A percentile compares a stretch with the other conserved stretches of the same genome.
These are phyloP conservation scores for Mesoligia furuncula DNA, from an alignment of 2,888 invertebrate species.

Conservation along the genomic window DNA sequence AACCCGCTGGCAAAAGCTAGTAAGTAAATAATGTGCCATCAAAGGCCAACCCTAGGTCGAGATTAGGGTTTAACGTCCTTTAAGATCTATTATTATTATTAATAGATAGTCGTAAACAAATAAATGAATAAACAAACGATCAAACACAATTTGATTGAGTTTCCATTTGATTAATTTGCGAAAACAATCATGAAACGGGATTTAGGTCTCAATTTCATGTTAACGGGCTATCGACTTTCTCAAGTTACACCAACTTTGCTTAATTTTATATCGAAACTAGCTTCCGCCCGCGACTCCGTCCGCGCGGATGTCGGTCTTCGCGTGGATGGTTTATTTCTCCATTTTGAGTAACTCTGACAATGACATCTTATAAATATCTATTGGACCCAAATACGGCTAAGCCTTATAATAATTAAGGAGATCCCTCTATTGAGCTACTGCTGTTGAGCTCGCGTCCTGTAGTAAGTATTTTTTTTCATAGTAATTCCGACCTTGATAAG, in stretches of 20 bases:
- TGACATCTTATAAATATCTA: too few species aligned
- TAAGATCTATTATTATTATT: conserved; percentile 17
- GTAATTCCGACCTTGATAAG: too few species aligned
- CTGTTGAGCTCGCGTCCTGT: too few species aligned
- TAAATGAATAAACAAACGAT: not conserved
- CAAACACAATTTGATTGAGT: conserved; percentile 23
- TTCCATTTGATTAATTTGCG: conserved; percentile 40
- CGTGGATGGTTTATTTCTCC: too few species aligned
- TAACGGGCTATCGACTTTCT: conserved; percentile 2
- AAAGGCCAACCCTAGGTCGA: conserved; percentile 12
- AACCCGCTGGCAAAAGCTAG: not conserved
- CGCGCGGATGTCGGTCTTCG: too few species aligned
- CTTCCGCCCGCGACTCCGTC: too few species aligned
- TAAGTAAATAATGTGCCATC: not conserved
- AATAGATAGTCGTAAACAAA: conserved; percentile 26
- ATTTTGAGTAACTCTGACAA: too few species aligned
- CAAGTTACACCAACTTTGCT: not conserved
- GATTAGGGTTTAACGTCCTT: conserved; percentile 2
- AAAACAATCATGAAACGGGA: conserved; percentile 24
- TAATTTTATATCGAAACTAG: not conserved
- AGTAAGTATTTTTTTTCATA: too few species aligned
- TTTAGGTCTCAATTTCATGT: not conserved
- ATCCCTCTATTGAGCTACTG: too few species aligned
- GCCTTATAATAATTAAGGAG: too few species aligned
- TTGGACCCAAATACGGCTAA: too few species aligned